A percentile compares a stretch with the other conserved stretches of the same genome.
phyloP scores from a whole-genome alignment of 2,797 vertebrate species.

The Brachyrhaphis roseni region DNA sequence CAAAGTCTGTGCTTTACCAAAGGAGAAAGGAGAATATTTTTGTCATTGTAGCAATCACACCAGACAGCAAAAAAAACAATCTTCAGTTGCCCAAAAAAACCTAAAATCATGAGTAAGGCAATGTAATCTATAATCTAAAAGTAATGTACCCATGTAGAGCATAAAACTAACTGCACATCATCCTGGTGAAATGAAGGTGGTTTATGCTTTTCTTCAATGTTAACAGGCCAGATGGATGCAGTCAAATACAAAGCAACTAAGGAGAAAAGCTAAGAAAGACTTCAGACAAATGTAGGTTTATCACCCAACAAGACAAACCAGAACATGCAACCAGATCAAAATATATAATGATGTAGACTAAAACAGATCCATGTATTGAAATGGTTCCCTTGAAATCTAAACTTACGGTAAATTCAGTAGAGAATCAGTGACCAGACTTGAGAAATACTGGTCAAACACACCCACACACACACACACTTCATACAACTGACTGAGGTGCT shows the following conservation, averaged over 20 bases:
- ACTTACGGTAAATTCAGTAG: neutral
- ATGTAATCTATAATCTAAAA: neutral
- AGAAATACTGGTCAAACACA: neutral
- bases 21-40: neutral
- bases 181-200: neutral
- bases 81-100: neutral
- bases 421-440: neutral
- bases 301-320: neutral
- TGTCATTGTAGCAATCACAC: too few species aligned
- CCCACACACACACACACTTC: neutral
- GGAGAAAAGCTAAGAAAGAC: neutral
- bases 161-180: neutral
- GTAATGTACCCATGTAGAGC: neutral
- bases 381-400: neutral
- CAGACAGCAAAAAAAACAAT: neutral
- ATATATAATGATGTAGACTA: neutral
- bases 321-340: neutral
- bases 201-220: neutral
- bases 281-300: neutral
- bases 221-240: neutral
- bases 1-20: neutral
- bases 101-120: neutral
- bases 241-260: neutral
- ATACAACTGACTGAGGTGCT: neutral
- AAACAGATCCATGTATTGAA: neutral